Conservation (phyloP, 2,113 vertebrate species). For the Prunella himalayana region DNA sequence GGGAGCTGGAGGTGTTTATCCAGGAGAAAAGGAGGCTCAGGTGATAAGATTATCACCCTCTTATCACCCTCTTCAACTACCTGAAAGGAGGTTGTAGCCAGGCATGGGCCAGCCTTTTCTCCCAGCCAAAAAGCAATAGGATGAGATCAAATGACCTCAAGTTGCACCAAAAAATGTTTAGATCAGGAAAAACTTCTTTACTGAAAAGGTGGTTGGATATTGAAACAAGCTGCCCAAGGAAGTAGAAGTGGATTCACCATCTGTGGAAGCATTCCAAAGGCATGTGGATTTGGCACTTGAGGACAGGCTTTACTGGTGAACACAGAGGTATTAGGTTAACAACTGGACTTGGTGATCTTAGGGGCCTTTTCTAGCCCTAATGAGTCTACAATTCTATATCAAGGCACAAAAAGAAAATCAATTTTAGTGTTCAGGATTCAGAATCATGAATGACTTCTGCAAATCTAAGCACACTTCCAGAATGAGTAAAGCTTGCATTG, state of each 20-base stretch:
- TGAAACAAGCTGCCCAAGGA: not conserved
- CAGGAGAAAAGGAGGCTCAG: not conserved
- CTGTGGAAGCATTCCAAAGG: not conserved
- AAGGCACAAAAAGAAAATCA: not conserved
- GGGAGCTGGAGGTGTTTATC: rapidly evolving
- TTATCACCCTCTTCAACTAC: not conserved
- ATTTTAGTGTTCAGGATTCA: not conserved
- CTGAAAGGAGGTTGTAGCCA: not conserved
- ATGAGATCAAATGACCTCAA: not conserved
- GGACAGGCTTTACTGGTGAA: not conserved
- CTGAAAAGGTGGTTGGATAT: not conserved
- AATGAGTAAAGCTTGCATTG: not conserved
- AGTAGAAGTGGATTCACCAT: not conserved
- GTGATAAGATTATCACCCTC: no score
- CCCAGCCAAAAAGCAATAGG: not conserved
- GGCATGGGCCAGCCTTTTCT: not conserved
- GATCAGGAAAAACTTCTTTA: not conserved
- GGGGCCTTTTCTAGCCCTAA: not conserved
- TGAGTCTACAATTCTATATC: not conserved
- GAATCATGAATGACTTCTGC: not conserved
- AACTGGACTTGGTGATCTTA: not conserved
- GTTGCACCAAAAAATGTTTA: not conserved
- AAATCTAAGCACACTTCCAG: not conserved
- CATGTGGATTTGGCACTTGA: not conserved
- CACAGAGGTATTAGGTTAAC: not conserved